Conservation (phyloP, 2,113 vertebrate genomes). For the Psammodynastes pulverulentus region DNA sequence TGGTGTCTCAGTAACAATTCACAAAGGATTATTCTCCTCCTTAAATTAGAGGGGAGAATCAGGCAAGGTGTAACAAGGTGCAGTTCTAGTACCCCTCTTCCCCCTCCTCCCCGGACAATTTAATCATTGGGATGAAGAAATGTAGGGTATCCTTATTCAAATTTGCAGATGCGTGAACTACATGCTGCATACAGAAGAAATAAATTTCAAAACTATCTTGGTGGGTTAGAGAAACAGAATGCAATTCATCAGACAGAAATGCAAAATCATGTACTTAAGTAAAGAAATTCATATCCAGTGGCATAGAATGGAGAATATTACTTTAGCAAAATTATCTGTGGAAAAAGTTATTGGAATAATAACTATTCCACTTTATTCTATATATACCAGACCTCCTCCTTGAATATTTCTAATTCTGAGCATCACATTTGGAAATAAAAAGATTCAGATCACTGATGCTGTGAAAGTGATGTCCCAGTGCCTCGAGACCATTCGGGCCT, state of each 20-base stretch:
- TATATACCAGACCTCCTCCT: neutral
- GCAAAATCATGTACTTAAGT: neutral
- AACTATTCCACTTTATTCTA: neutral
- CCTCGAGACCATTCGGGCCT: no score
- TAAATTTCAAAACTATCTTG: neutral
- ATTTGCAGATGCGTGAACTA: neutral
- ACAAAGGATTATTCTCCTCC: neutral
- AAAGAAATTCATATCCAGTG: neutral
- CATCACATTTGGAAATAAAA: neutral
- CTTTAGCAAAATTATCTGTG: neutral
- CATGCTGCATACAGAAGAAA: neutral
- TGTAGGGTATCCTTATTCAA: neutral
- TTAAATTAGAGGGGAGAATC: neutral
- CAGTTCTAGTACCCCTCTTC: neutral
- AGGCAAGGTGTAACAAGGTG: neutral
- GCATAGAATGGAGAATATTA: neutral
- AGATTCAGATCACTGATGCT: neutral
- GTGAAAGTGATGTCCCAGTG: no score
- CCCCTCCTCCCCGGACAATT: neutral
- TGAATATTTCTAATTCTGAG: neutral
- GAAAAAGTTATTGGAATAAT: neutral
- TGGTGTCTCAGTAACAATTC: neutral
- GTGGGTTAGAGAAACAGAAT: neutral
- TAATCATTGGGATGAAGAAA: neutral
- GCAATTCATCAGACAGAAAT: neutral